Evolutionary conservation across 2,797 vertebrate species (phyloP).

Genomic region (Gallirallus australis): DNA sequence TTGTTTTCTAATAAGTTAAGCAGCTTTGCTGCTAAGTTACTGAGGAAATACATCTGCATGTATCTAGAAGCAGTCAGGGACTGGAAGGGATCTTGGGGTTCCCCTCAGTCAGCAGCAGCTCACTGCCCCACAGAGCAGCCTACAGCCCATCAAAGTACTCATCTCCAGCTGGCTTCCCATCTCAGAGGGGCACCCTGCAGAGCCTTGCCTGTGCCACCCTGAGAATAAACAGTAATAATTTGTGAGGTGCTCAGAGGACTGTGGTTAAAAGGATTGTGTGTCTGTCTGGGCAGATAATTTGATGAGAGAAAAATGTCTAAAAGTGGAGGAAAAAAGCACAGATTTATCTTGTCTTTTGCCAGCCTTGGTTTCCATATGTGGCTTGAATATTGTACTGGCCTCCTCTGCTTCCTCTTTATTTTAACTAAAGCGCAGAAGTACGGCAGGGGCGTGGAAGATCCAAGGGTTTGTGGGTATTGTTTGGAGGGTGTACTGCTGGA

Average conservation of each 20-base stretch:
- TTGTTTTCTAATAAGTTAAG: constrained; percentile 9
- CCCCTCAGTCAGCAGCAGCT: background rate
- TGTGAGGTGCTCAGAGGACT: background rate
- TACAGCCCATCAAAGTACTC: background rate
- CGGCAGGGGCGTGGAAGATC: background rate
- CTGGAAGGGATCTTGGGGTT: background rate
- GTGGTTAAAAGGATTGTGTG: background rate
- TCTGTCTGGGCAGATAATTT: background rate
- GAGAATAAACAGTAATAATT: background rate
- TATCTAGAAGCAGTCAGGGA: background rate
- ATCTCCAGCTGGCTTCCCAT: background rate
- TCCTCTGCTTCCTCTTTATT: constrained; percentile 38
- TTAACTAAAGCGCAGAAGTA: constrained; percentile 33
- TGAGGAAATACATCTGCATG: background rate
- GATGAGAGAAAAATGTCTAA: background rate
- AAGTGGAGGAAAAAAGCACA: background rate
- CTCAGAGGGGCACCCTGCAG: background rate
- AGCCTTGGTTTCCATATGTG: constrained; percentile 11
- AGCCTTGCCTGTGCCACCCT: background rate
- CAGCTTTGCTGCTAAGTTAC: background rate
- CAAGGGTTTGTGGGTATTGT: background rate
- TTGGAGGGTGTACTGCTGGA: background rate
- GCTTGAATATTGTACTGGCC: constrained; percentile 14
- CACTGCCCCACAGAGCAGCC: background rate
- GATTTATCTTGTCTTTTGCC: constrained; percentile 7